These are phyloP conservation scores for Sebastes diploproa DNA, from an alignment of 2,797 vertebrate species.

Conservation along the genomic window DNA sequence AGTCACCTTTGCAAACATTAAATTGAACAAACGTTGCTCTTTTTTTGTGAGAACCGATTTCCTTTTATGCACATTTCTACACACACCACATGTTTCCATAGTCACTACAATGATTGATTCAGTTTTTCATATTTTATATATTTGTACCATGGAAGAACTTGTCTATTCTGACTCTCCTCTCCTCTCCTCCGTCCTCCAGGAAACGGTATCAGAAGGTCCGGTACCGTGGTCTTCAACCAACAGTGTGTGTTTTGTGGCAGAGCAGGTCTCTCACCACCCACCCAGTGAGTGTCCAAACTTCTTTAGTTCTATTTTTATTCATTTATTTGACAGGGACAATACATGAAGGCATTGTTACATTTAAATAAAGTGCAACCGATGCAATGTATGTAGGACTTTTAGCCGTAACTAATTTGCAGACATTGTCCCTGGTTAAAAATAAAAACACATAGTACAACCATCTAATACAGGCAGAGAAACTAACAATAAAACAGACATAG, in stretches of 20 bases:
- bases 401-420: neutral
- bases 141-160: neutral
- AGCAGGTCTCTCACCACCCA: conserved; percentile 99
- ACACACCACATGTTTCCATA: neutral
- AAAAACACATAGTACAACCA: neutral
- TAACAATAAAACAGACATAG: neutral
- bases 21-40: neutral
- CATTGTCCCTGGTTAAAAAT: neutral
- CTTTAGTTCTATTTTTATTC: neutral
- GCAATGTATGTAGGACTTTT: neutral
- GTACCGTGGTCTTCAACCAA: conserved; percentile 90
- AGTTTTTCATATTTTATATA: neutral
- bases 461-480: too few relatives aligned
- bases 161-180: neutral
- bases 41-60: neutral
- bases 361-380: neutral
- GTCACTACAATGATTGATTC: neutral
- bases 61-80: neutral
- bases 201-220: conserved; percentile 91
- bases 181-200: conserved; percentile 75
- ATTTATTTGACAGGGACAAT: neutral
- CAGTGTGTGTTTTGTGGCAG: conserved; percentile 95
- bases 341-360: neutral
- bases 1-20: neutral
- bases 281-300: conserved; percentile 89